These are phyloP conservation scores for Capitulum mitella DNA, from an alignment of 2,888 invertebrate species.

Conservation along the genomic window DNA sequence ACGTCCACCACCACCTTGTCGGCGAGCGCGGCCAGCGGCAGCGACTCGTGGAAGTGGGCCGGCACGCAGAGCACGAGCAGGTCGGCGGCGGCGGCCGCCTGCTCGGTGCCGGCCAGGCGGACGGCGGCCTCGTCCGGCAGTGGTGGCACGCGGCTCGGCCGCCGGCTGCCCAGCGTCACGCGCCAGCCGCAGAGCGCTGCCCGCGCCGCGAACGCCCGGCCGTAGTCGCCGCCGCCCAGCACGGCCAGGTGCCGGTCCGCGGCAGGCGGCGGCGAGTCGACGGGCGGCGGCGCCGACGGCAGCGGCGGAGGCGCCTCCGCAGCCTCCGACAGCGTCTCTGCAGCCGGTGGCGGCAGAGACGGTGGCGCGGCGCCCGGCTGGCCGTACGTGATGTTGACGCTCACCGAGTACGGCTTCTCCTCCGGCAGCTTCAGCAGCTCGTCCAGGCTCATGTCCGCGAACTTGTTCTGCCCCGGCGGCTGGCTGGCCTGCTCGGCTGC, in stretches of 20 bases:
- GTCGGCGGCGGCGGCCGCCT: conserved; percentile 27
- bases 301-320: not conserved
- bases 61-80: conserved; percentile 32
- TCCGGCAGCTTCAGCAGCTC: not conserved
- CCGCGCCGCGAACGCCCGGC: conserved; percentile 31
- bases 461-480: not conserved
- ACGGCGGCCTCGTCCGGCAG: conserved; percentile 28
- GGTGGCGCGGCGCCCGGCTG: not conserved
- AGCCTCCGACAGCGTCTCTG: not conserved
- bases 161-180: conserved; percentile 31
- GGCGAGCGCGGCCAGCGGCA: conserved; percentile 27
- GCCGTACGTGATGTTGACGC: not conserved
- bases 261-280: not conserved
- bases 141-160: conserved; percentile 26
- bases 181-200: conserved; percentile 31
- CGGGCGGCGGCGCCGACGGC: not conserved
- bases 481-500: not conserved
- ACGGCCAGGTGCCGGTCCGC: conserved; percentile 24
- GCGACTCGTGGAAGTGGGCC: conserved; percentile 30
- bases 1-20: conserved; percentile 34
- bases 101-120: conserved; percentile 28
- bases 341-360: not conserved
- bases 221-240: conserved; percentile 33
- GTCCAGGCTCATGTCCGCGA: not conserved
- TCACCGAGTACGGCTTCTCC: not conserved